Base-by-base conservation (phyloP, 2,113 vertebrate genomes). In the Albula goreensis region DNA sequence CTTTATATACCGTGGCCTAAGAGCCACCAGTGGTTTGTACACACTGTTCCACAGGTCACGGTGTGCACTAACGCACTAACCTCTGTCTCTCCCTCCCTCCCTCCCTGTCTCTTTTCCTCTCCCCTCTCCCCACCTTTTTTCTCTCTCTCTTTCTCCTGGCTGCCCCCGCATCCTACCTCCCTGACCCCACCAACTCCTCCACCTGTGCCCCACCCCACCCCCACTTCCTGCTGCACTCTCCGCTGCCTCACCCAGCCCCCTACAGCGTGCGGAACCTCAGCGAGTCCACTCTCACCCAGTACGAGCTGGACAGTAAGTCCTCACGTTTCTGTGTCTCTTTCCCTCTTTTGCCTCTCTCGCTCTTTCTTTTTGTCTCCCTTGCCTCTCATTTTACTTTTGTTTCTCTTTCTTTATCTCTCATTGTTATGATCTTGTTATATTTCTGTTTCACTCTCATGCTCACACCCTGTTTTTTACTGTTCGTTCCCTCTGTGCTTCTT, bases 251-350 rank as follows among this genome's bases (percentile, higher is more conserved):
- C 66, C 70, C 83, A 78, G 96, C 96, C 0, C 81, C 83, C 85
- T 96, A 96, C 83, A 85, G 94, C 86, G 82, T 94, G 89, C 90
- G 94, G 93, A 96, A 97, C 93, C 94, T 96, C 92, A 96, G 93
- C 86, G 95, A 95, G 87, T 94, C 95, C 80, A 89, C 95, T 90
- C 96, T 96, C 92, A 96, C 95, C 13, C 96, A 96, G 89, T 96
- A 96, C 25, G 94, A 96, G 89, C 93, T 97, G 91, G 93, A 96
- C 93, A 96, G 96, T 97, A 95, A 97, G 96, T 96, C 51, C 74
- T 86, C 22, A 63, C 48, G 17, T 56, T 11, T 80, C 22, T 51
- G 8, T 80, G 1, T 80, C n/a, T 81, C 90, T 88, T 70, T 82
- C 85, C 86, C 78, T 82, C 83, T 78, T 0, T 31, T 80, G 87